Conservation (phyloP, 2,888 invertebrate genomes). For the Molanna angustata region DNA sequence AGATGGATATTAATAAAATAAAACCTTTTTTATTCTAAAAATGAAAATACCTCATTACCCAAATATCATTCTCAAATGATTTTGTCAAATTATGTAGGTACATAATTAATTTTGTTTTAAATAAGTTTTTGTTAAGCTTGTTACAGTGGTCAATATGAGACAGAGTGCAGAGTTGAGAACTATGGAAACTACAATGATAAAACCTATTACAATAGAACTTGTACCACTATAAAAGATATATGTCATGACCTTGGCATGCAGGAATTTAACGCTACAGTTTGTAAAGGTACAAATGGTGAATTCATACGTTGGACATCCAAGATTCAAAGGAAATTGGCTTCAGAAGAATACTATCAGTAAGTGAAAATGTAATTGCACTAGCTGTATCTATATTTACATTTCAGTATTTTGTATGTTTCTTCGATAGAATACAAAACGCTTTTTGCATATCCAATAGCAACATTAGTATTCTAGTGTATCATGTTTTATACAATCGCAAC, state of each 20-base stretch:
- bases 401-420: too few relatives aligned
- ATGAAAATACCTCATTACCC: too few relatives aligned
- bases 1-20: too few relatives aligned
- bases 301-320: constrained; percentile 51
- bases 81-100: too few relatives aligned
- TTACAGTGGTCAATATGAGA: constrained; percentile 63
- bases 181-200: constrained; percentile 40
- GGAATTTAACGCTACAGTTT: constrained; percentile 48
- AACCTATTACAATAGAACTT: constrained; percentile 55
- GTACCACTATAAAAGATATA: constrained; percentile 50
- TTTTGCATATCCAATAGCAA: too few relatives aligned
- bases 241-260: constrained; percentile 46
- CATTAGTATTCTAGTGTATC: too few relatives aligned
- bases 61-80: too few relatives aligned
- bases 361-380: constrained; percentile 33
- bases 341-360: constrained; percentile 68
- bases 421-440: too few relatives aligned
- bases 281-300: constrained; percentile 40
- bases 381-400: neutral
- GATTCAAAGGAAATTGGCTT: constrained; percentile 56
- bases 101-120: neutral
- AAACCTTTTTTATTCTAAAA: too few relatives aligned
- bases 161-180: constrained; percentile 48
- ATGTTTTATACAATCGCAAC: too few relatives aligned
- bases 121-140: constrained; percentile 50